Percentiles rank a stretch among this genome's conserved stretches.
These are phyloP conservation scores for Amblyraja radiata DNA, from an alignment of 2,797 vertebrate genomes.

Conservation along the genomic window DNA sequence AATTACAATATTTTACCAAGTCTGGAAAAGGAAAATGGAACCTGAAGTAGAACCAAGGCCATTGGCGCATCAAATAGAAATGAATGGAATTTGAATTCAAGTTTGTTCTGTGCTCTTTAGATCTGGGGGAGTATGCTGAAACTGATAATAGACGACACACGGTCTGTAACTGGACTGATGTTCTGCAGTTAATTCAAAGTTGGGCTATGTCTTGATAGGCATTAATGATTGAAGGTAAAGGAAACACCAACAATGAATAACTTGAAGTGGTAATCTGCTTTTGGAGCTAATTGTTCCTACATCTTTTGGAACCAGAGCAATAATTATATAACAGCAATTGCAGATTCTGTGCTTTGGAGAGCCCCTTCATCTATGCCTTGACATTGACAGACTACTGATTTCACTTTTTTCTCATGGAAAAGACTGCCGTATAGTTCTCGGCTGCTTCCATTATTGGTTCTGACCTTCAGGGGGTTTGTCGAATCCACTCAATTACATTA, in stretches of 20 bases:
- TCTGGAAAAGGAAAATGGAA: not conserved
- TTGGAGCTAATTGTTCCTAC: not conserved
- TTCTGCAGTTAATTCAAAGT: not conserved
- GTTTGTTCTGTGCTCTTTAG: not conserved
- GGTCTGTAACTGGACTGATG: not conserved
- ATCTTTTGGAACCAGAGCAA: not conserved
- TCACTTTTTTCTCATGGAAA: conserved; percentile 13
- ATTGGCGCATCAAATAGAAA: not conserved
- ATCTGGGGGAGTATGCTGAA: conserved; percentile 1
- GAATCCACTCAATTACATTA: conserved; percentile 10
- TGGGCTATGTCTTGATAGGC: not conserved
- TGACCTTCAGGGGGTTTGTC: conserved; percentile 18
- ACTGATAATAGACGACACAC: not conserved
- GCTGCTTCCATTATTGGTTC: conserved; percentile 21
- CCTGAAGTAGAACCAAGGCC: not conserved
- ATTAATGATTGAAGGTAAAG: not conserved
- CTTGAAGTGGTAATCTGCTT: not conserved
- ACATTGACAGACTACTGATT: not conserved
- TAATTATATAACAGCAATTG: not conserved
- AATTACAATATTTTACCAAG: not conserved
- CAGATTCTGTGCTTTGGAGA: not conserved
- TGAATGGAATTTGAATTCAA: not conserved
- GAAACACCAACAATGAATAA: not conserved
- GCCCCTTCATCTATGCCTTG: too few species aligned
- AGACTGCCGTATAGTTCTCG: not conserved